Evolutionary conservation across 2,888 invertebrate genomes (phyloP).

Genomic region (Phortica magna): DNA sequence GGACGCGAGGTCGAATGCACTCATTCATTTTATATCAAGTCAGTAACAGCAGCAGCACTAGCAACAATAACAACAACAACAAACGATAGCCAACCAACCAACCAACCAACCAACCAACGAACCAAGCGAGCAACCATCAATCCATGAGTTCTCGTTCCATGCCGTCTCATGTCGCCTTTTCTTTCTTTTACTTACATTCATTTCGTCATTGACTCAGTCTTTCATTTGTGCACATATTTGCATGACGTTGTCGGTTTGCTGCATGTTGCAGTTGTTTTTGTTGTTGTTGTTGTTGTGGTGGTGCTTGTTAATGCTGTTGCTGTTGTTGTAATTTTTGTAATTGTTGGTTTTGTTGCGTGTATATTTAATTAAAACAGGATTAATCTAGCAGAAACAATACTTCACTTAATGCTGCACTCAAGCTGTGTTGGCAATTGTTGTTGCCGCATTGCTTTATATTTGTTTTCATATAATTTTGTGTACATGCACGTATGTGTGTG

Average conservation of each 20-base stretch:
- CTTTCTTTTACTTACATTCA: constrained; percentile 51
- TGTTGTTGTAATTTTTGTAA: too few relatives aligned
- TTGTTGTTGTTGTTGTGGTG: constrained; percentile 27
- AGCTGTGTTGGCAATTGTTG: not conserved
- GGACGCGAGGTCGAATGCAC: constrained; percentile 65
- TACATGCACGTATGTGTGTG: not conserved
- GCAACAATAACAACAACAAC: not conserved
- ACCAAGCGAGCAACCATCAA: not conserved
- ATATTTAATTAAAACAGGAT: constrained; percentile 72
- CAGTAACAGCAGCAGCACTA: not conserved
- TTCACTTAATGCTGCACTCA: constrained; percentile 67
- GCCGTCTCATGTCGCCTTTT: constrained; percentile 35
- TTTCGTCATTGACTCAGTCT: constrained; percentile 51
- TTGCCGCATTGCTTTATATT: too few relatives aligned
- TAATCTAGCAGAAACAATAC: constrained; percentile 73
- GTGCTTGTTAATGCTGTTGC: not conserved
- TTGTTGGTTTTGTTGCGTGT: constrained; percentile 70
- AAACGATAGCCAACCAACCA: constrained; percentile 14
- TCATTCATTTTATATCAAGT: constrained; percentile 10
- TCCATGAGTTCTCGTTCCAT: not conserved
- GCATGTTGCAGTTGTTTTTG: constrained; percentile 45
- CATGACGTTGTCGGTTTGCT: constrained; percentile 67
- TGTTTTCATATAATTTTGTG: too few relatives aligned
- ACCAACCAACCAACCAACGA: not conserved
- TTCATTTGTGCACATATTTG: constrained; percentile 67